A percentile compares a stretch with the other conserved stretches of the same genome.
These are phyloP conservation scores for Peromyscus leucopus DNA, from an alignment of 2,113 vertebrate genomes.

Conservation along the genomic window DNA sequence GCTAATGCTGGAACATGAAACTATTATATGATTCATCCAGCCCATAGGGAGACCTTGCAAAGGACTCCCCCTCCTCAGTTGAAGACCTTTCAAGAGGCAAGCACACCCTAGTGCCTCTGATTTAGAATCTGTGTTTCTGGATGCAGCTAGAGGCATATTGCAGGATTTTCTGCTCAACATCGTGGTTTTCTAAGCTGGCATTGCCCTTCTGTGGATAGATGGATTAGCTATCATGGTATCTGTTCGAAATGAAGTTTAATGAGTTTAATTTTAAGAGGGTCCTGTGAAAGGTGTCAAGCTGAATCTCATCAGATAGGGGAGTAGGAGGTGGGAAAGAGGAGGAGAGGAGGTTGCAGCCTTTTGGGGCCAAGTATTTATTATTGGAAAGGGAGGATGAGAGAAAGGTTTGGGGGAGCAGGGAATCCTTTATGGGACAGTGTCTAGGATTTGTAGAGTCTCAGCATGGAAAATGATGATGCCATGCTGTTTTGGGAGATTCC, in stretches of 20 bases:
- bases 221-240: neutral
- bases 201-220: neutral
- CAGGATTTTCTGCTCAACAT: neutral
- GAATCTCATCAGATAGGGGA: neutral
- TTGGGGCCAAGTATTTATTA: neutral
- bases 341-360: neutral
- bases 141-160: neutral
- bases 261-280: neutral
- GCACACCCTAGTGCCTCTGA: neutral
- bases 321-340: neutral
- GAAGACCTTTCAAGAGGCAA: neutral
- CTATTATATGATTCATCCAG: neutral
- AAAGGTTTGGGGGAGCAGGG: neutral
- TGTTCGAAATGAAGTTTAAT: neutral
- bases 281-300: neutral
- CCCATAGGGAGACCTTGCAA: neutral
- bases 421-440: neutral
- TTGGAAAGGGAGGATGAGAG: conserved; percentile 30
- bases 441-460: neutral
- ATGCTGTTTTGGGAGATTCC: neutral
- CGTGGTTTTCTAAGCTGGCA: neutral
- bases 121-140: neutral
- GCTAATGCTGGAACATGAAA: neutral
- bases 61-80: neutral
- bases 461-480: neutral